Evolutionary conservation across 2,113 vertebrate species (phyloP), one percentile per base, ranked within the genome.

Genomic region (Eudorcas thomsonii): DNA sequence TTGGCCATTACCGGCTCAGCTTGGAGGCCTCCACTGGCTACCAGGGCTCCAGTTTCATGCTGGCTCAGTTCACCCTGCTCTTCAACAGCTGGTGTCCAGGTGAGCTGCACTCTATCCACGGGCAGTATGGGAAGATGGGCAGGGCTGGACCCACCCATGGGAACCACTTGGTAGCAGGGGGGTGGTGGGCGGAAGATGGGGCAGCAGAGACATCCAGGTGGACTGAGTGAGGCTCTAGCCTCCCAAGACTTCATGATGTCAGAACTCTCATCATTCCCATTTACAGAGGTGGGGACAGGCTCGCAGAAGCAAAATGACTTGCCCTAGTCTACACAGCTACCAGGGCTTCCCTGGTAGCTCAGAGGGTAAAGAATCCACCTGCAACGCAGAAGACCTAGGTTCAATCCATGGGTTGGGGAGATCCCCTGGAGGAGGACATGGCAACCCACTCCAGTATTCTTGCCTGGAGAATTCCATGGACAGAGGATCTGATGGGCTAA

Each of bases 11-110:
- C 98, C 98, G 92, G 36, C 98, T 99, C 96, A 99, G 96, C 4
- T 96, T 99, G 95, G 98, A 98, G 96, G 23, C 94, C 84, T 94
- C 96, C 97, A 98, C 97, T 0, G 98, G 90, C 80, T 97, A 94
- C 89, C 98, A 97, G 95, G 97, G 96, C 89, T 84, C 97, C 94
- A 99, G 98, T 97, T 98, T 95, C 84, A 57, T 36, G 23, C 97
- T 99, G 1, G 99, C 99, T 12, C 92, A 99, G 25, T 99, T 99
- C 5, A 23, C 99, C 33, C 98, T 99, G 97, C 99, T 99, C 97
- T 99, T 99, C 96, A 99, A 99, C 6, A 97, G 99, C 64, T 99
- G 99, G 99, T 99, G 99, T 84, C 97, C 99, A 99, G 99, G 99
- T 99, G 97, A 98, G 98, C 62, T 2, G 14, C 0, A 6, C 36